Percentiles rank a stretch among this genome's conserved stretches.
These are phyloP conservation scores for Drosophila austrosaltans DNA, from an alignment of 2,888 invertebrate species.

Conservation along the genomic window DNA sequence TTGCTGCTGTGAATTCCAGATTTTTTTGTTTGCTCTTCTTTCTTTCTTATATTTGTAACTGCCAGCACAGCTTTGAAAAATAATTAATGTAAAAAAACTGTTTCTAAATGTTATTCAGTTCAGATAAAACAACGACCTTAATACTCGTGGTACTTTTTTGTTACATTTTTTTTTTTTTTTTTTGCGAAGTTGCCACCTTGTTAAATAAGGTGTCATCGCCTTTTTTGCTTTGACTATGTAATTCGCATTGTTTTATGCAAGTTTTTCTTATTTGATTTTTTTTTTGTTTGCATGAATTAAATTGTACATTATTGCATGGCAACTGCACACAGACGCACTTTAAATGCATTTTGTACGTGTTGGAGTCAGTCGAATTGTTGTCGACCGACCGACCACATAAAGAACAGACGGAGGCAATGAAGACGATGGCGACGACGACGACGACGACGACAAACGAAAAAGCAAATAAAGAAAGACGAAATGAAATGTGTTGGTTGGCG, in stretches of 20 bases:
- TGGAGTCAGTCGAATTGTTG: conserved; percentile 7
- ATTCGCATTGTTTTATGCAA: conserved; percentile 45
- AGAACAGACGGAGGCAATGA: conserved; percentile 4
- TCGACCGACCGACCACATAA: conserved; percentile 4
- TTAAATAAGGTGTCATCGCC: conserved; percentile 34
- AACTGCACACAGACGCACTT: conserved; percentile 20
- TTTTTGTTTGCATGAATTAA: conserved; percentile 7
- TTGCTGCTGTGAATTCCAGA: conserved; percentile 39
- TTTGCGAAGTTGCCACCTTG: conserved; percentile 43
- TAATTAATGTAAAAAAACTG: conserved; percentile 30
- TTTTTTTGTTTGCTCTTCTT: conserved; percentile 27
- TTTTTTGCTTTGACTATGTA: conserved; percentile 31
- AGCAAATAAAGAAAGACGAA: conserved; percentile 22
- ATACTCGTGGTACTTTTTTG: conserved; percentile 11
- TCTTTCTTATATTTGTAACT: conserved; percentile 30
- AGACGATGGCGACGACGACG: conserved; percentile 13
- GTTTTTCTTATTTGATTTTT: conserved; percentile 9
- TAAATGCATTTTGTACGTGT: conserved; percentile 24
- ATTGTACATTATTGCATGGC: conserved; percentile 18
- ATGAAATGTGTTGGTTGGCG: conserved; percentile 16
- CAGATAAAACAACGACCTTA: conserved; percentile 10
- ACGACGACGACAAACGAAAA: conserved; percentile 28
- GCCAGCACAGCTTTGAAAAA: conserved; percentile 37
- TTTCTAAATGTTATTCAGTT: conserved; percentile 8
- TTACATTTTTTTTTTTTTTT: not conserved